These are phyloP conservation scores for Epinephelus coioides DNA, from an alignment of 2,797 vertebrate genomes.

Conservation along the genomic window DNA sequence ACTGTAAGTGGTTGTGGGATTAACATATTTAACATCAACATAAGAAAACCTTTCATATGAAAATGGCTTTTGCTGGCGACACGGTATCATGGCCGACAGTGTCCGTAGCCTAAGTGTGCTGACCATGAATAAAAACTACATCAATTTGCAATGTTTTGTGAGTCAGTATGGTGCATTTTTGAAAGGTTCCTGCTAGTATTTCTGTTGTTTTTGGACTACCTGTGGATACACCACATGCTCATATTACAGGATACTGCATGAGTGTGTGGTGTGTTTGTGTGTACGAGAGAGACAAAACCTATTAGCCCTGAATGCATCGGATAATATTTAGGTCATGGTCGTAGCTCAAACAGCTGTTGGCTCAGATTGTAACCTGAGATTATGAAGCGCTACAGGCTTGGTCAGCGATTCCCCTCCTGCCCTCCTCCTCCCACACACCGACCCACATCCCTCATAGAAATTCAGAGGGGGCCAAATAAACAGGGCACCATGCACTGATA, in stretches of 20 bases:
- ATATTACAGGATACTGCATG: background rate
- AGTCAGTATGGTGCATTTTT: background rate
- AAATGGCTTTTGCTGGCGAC: slow-evolving; percentile 23
- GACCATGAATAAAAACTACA: slow-evolving; percentile 27
- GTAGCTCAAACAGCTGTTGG: slow-evolving; percentile 73
- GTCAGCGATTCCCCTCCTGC: slow-evolving; percentile 58
- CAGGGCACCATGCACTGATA: slow-evolving; percentile 7
- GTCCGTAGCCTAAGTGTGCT: slow-evolving; percentile 1
- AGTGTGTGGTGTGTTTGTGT: background rate
- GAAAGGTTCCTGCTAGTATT: background rate
- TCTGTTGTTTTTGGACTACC: background rate
- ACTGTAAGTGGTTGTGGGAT: slow-evolving; percentile 47
- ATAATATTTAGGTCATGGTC: slow-evolving; percentile 79
- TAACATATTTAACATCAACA: slow-evolving; percentile 52
- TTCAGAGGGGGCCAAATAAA: slow-evolving; percentile 47
- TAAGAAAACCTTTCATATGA: slow-evolving; percentile 5
- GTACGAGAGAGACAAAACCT: slow-evolving; percentile 35
- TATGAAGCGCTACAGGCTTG: slow-evolving; percentile 62
- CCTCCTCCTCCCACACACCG: background rate
- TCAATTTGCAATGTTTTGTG: slow-evolving; percentile 7
- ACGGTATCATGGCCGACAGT: background rate
- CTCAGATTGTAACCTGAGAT: slow-evolving; percentile 79
- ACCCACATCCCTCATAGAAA: slow-evolving; percentile 63
- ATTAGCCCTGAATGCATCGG: slow-evolving; percentile 63
- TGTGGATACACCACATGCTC: background rate